These are phyloP conservation scores for Rhinichthys osculus DNA, from an alignment of 2,797 vertebrate species.

Conservation along the genomic window DNA sequence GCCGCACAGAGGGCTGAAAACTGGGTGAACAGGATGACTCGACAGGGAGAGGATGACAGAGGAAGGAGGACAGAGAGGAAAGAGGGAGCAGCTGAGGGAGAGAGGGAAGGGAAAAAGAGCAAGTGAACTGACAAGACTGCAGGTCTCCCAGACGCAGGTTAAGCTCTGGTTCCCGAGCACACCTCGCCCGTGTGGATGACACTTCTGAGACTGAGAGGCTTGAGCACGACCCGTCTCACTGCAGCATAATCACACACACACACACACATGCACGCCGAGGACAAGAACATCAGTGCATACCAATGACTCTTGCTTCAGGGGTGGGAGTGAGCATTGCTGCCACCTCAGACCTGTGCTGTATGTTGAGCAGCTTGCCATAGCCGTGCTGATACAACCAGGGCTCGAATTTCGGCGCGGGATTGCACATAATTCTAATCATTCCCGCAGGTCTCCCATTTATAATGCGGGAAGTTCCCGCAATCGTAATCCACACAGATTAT, in stretches of 20 bases:
- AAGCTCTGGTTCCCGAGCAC: constrained; percentile 46
- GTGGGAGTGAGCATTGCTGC: constrained; percentile 7
- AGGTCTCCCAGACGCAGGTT: constrained; percentile 20
- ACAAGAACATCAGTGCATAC: constrained; percentile 57
- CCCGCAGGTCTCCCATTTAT: no score
- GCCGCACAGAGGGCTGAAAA: constrained; percentile 30
- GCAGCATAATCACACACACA: constrained; percentile 41
- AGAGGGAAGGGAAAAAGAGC: constrained; percentile 15
- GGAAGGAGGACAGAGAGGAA: background rate
- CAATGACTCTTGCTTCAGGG: constrained; percentile 51
- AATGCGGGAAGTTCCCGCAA: no score
- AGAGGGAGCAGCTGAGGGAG: background rate
- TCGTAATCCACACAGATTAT: no score
- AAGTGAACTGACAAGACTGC: constrained; percentile 17
- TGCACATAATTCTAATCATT: no score
- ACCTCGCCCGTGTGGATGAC: constrained; percentile 42
- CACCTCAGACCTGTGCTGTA: constrained; percentile 1
- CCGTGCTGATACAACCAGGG: background rate
- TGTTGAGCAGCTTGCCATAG: constrained; percentile 1
- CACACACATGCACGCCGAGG: background rate
- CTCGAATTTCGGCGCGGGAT: no score
- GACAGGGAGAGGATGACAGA: constrained; percentile 32
- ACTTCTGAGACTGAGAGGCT: constrained; percentile 42
- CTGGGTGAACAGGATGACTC: constrained; percentile 42
- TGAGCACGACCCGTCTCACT: constrained; percentile 43